These are phyloP conservation scores for Pseudonaja textilis DNA, from an alignment of 2,113 vertebrate species.

Conservation along the genomic window DNA sequence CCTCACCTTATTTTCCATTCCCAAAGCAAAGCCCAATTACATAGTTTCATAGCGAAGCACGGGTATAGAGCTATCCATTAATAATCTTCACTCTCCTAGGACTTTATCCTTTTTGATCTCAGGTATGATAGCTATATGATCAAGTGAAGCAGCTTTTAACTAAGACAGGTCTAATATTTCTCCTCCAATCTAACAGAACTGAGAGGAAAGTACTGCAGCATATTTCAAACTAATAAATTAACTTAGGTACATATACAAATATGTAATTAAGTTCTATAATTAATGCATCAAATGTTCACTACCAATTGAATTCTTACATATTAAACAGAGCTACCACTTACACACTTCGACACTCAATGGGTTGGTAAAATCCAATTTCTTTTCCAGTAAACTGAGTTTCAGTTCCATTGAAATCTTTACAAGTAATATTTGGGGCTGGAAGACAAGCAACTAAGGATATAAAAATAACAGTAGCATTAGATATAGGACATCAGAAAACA, in stretches of 20 bases:
- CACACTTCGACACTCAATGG: conserved; percentile 90
- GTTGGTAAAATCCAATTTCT: conserved; percentile 89
- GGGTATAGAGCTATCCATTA: too few species aligned
- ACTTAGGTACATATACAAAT: not conserved
- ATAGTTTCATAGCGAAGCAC: too few species aligned
- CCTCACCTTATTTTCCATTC: too few species aligned
- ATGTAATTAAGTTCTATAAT: not conserved
- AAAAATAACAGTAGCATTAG: conserved; percentile 2
- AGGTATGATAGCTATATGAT: not conserved
- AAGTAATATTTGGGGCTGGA: conserved; percentile 91
- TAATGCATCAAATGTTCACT: not conserved
- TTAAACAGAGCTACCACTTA: conserved; percentile 70
- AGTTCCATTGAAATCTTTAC: conserved; percentile 81
- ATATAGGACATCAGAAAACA: not conserved
- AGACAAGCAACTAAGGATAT: conserved; percentile 82
- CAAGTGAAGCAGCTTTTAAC: not conserved
- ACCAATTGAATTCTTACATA: conserved; percentile 6
- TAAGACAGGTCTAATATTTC: not conserved
- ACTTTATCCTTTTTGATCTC: not conserved
- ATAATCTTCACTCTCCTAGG: not conserved
- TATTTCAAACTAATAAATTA: not conserved
- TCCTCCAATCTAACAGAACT: not conserved
- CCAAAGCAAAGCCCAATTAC: too few species aligned
- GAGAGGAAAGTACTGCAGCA: not conserved
- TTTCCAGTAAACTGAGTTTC: conserved; percentile 83